Conservation (phyloP, 2,888 invertebrate genomes). For the Dynastes hyllus region DNA sequence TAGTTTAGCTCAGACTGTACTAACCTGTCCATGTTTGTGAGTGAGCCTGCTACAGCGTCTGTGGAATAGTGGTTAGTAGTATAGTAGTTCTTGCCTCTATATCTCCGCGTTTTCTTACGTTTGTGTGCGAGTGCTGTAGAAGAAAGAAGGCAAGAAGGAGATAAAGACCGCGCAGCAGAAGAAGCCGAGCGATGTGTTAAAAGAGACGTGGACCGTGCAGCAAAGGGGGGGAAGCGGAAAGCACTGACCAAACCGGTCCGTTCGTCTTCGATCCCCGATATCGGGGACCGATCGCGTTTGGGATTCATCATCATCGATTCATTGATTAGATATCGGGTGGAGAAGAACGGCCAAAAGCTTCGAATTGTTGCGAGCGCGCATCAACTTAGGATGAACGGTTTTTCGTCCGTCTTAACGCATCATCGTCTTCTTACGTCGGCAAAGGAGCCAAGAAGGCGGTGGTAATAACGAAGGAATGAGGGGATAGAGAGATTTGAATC, state of each 20-base stretch:
- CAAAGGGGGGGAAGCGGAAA: constrained; percentile 53
- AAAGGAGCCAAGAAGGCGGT: too few relatives aligned
- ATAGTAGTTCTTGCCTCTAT: too few relatives aligned
- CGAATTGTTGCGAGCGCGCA: constrained; percentile 66
- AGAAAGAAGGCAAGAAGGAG: constrained; percentile 15
- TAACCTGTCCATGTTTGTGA: constrained; percentile 35
- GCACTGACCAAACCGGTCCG: constrained; percentile 67
- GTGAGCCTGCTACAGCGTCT: constrained; percentile 38
- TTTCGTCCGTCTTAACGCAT: background rate
- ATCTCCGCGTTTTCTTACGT: too few relatives aligned
- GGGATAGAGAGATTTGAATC: too few relatives aligned
- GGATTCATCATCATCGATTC: constrained; percentile 68
- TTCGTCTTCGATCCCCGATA: constrained; percentile 62
- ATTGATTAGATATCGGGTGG: constrained; percentile 68
- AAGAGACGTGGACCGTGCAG: constrained; percentile 35
- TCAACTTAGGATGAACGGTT: constrained; percentile 25
- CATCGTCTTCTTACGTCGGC: too few relatives aligned
- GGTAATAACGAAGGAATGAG: too few relatives aligned
- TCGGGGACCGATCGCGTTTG: constrained; percentile 63
- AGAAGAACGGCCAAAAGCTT: constrained; percentile 56
- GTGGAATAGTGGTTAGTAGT: constrained; percentile 37
- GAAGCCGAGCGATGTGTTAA: constrained; percentile 56
- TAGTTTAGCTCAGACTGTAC: constrained; percentile 42
- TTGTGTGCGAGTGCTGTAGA: background rate
- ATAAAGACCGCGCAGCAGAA: constrained; percentile 53